Evolutionary conservation across 2,113 vertebrate species (phyloP).

Genomic region (Cyanistes caeruleus): DNA sequence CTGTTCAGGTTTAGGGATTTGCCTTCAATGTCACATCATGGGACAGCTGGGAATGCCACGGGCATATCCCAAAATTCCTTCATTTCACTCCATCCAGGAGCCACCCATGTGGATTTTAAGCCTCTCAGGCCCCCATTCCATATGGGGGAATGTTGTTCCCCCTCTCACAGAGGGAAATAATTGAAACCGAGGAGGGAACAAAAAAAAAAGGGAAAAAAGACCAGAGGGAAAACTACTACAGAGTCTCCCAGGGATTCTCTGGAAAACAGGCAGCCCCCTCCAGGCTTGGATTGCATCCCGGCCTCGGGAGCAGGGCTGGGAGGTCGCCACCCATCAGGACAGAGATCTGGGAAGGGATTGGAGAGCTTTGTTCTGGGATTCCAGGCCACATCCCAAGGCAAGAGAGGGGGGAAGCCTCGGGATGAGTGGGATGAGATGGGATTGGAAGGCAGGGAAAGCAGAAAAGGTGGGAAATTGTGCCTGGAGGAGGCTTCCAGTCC

Average conservation of each 20-base stretch:
- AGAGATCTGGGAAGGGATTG: neutral
- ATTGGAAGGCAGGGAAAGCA: neutral
- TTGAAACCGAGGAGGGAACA: neutral
- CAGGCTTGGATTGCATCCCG: neutral
- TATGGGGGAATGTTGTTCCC: neutral
- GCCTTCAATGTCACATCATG: neutral
- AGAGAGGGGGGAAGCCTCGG: accelerated
- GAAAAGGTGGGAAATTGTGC: neutral
- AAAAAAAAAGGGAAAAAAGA: neutral
- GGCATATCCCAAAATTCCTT: neutral
- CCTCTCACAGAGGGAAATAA: neutral
- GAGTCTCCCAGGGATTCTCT: neutral
- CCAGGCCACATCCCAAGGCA: neutral
- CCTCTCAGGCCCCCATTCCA: neutral
- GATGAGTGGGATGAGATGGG: accelerated
- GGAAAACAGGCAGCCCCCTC: neutral
- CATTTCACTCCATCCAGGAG: accelerated
- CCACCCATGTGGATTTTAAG: constrained; percentile 29
- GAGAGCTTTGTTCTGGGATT: neutral
- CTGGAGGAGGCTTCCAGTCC: neutral
- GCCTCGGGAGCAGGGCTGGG: neutral
- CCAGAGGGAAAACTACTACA: neutral
- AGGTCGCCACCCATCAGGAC: neutral
- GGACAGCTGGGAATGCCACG: neutral
- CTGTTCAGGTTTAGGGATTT: neutral